A percentile compares a stretch with the other conserved stretches of the same genome.
These are phyloP conservation scores for Piezodorus guildinii DNA, from an alignment of 1,140 invertebrate genomes.

Conservation along the genomic window DNA sequence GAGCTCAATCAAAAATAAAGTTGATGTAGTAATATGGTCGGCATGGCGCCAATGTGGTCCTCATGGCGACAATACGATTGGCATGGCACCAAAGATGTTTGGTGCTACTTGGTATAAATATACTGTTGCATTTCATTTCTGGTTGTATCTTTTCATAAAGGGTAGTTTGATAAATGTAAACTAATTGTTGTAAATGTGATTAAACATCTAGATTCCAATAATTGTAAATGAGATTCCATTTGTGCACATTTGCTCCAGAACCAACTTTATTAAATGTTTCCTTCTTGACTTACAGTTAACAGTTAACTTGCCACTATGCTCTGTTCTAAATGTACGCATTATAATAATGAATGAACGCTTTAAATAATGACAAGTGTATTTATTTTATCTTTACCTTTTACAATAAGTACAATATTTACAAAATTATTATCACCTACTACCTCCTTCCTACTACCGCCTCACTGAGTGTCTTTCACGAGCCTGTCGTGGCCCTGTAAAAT, in stretches of 20 bases:
- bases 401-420: no score
- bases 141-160: conserved; percentile 17
- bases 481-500: neutral
- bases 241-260: neutral
- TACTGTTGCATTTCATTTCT: neutral
- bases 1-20: conserved; percentile 19
- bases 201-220: conserved; percentile 13
- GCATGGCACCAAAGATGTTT: neutral
- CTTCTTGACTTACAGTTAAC: conserved; percentile 13
- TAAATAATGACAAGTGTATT: conserved; percentile 16
- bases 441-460: no score
- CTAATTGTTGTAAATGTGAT: conserved; percentile 5
- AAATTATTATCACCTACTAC: no score
- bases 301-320: conserved; percentile 18
- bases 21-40: neutral
- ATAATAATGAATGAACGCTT: conserved; percentile 19
- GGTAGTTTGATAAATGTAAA: conserved; percentile 15
- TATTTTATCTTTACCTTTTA: neutral
- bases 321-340: conserved; percentile 21
- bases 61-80: conserved; percentile 17
- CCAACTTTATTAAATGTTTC: conserved; percentile 9
- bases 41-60: conserved; percentile 11
- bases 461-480: no score
- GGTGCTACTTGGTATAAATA: neutral
- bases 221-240: conserved; percentile 6